Evolutionary conservation across 2,888 invertebrate genomes (phyloP), one percentile per base, ranked within the genome.

Genomic region (Linyphia triangularis): DNA sequence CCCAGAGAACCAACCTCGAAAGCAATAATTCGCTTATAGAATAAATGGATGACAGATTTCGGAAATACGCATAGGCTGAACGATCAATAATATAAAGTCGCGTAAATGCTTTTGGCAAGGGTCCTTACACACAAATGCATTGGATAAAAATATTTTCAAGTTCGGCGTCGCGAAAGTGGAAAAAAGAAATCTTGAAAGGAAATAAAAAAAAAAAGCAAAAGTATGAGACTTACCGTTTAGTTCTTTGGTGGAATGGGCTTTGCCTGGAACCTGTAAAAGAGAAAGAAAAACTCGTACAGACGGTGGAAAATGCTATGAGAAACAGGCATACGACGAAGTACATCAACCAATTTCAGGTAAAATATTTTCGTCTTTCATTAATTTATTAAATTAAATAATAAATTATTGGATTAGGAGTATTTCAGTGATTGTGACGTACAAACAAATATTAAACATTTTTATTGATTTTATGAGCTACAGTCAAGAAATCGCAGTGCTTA

Each of bases 221-320:
- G 19, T 24, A 30, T 72, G 26, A 13, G 59, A 70, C 88, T 82
- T 72, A 88, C 88, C 88, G 75, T 88, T 88, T 7, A 88, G 40
- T 43, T 88, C 82, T 30, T 88, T 88, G 7, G 88, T 82, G 19
- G 88, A 88, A 22, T 88, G 77, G 13, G 88, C 57, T 19, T 63
- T 61, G 1, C 82, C 4, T 65, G 88, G 77, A 7, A 83, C 83
- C 86, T 88, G 30, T 26, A 88, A 81, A 37, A 72, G 30, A 61
- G 33, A 79, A 86, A 79, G 19, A 4, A 67, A 59, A 81, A 33
- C 67, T 65, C 30, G 63, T 73, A 86, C 86, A 79, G 65, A 79
- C 73, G 67, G 22, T 85, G 13, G 61, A 10, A 37, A 77, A 28
- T 13, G n/a, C 61, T 61, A 7, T 24, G 75, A 43, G 24, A 59